Conservation (phyloP, 2,888 invertebrate species). For the Nomada hirtipes region DNA sequence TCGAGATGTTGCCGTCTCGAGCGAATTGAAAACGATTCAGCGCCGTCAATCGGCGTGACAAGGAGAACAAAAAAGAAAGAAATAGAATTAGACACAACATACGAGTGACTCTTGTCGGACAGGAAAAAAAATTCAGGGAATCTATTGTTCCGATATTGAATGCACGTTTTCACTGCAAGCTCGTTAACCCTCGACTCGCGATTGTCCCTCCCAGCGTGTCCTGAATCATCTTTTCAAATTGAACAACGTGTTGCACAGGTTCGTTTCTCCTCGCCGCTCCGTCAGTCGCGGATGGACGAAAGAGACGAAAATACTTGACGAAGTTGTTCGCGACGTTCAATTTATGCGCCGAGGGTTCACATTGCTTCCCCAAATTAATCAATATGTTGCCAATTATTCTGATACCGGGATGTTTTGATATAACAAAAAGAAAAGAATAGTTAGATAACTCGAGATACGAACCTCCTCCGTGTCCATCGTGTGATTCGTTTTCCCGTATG, state of each 20-base stretch:
- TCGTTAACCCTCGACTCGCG: constrained; percentile 16
- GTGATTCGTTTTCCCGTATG: constrained; percentile 78
- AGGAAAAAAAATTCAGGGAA: neutral
- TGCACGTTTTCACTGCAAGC: neutral
- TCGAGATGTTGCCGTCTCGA: neutral
- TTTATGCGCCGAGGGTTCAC: neutral
- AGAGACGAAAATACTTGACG: neutral
- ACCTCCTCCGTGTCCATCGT: constrained; percentile 79
- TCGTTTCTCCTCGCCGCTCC: neutral
- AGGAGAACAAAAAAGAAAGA: neutral
- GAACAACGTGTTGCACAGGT: neutral
- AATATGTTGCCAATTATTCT: no score
- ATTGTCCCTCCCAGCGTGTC: neutral
- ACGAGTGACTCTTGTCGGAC: neutral
- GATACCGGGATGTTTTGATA: no score
- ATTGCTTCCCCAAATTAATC: neutral
- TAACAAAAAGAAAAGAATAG: neutral
- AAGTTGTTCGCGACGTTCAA: neutral
- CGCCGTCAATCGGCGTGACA: neutral
- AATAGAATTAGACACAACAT: neutral
- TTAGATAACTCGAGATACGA: constrained; percentile 65
- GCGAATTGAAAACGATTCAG: neutral
- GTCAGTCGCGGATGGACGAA: neutral
- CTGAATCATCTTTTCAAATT: constrained; percentile 26
- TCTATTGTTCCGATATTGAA: constrained; percentile 1